A percentile compares a stretch with the other conserved stretches of the same genome.
These are phyloP conservation scores for Aphaenogaster ashmeadi DNA, from an alignment of 1,140 invertebrate species.

Conservation along the genomic window DNA sequence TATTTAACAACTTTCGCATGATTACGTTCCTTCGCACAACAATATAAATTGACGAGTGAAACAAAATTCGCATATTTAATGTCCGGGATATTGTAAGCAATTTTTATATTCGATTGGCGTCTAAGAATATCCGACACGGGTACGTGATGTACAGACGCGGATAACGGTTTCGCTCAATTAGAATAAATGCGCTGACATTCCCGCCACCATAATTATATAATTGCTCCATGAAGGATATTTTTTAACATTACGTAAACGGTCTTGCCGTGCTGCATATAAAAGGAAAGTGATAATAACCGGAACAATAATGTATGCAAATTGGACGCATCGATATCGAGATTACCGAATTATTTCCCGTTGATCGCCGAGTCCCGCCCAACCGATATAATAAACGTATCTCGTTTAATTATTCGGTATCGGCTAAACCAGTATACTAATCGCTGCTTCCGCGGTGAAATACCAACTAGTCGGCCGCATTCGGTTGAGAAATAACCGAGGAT, in stretches of 20 bases:
- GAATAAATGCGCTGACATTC: slow-evolving; percentile 18
- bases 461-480: slow-evolving; percentile 20
- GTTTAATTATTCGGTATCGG: background rate
- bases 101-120: slow-evolving; percentile 13
- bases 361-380: background rate
- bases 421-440: background rate
- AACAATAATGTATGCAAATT: slow-evolving; percentile 11
- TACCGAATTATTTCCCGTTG: background rate
- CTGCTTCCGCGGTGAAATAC: slow-evolving; percentile 19
- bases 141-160: background rate
- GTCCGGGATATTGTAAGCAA: background rate
- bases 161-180: slow-evolving; percentile 51
- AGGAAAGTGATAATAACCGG: slow-evolving; percentile 24
- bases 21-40: background rate
- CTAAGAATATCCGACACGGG: background rate
- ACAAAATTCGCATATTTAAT: background rate
- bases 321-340: slow-evolving; percentile 7
- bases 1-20: background rate
- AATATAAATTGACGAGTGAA: background rate
- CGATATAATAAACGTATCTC: background rate
- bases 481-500: slow-evolving; percentile 22
- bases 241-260: slow-evolving; percentile 37
- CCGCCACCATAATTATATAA: slow-evolving; percentile 36
- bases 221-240: slow-evolving; percentile 22
- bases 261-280: background rate